Evolutionary conservation across 2,888 invertebrate genomes (phyloP).

Genomic region (Hyppa rectilinea): DNA sequence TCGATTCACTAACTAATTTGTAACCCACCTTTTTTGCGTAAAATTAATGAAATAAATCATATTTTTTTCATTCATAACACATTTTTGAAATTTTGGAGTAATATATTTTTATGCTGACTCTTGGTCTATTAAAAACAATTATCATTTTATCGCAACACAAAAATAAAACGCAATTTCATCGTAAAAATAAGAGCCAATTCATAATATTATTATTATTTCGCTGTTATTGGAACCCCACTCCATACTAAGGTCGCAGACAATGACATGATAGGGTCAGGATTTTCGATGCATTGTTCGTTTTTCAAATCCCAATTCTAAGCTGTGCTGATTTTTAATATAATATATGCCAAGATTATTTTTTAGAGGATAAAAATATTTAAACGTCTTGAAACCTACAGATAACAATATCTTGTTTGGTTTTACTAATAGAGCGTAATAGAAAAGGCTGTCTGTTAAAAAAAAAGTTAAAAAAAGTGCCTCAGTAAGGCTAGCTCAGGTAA

Average conservation of each 20-base stretch:
- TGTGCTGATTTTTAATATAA: constrained; percentile 43
- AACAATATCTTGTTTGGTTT: background rate
- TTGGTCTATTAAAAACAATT: too few relatives aligned
- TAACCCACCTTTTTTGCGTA: background rate
- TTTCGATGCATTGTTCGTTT: constrained; percentile 64
- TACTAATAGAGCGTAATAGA: background rate
- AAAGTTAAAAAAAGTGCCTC: too few relatives aligned
- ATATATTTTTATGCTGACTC: background rate
- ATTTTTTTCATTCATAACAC: background rate
- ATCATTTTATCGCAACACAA: background rate
- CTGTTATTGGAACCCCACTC: constrained; percentile 41
- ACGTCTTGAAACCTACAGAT: background rate
- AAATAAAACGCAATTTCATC: background rate
- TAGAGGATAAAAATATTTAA: background rate
- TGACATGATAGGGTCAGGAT: constrained; percentile 56
- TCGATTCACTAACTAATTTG: background rate
- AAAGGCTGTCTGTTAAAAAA: background rate
- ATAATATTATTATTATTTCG: constrained; percentile 8
- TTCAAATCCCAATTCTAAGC: constrained; percentile 52
- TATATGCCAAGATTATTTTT: constrained; percentile 20
- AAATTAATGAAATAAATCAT: background rate
- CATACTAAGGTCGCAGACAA: constrained; percentile 62
- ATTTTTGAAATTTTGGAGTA: background rate
- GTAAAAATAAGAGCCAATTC: background rate
- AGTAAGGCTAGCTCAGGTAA: too few relatives aligned